Evolutionary conservation across 2,888 invertebrate genomes (phyloP), one percentile per base, ranked within the genome.

Genomic region (Tuta absoluta): DNA sequence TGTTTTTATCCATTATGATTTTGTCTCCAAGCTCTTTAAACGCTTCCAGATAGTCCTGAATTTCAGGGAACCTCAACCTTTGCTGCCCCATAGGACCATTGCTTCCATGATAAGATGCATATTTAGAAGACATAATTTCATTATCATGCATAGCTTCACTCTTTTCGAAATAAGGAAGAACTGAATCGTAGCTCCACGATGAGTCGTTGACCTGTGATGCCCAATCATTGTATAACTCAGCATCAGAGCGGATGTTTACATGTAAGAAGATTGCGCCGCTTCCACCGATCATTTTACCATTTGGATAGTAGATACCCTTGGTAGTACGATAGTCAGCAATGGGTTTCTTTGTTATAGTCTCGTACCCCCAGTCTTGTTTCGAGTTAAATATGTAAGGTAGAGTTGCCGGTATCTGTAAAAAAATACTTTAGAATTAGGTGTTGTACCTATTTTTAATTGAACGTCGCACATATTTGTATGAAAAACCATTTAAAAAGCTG

Each of bases 101-200:
- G 0, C 74, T 78, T 12, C 87, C 86, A 65, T 89, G 87, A 64
- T 74, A 84, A 11, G n/a, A 24, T 3, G 41, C 65, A 28, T 69
- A 67, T 0, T 56, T 8, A 1, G 79, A 75, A 0, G 64, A 49
- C 0, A 72, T 37, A 4, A 79, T 66, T 1, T 63, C 21, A 2
- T 65, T 37, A 19, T 78, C 77, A 3, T 72, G 65, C 8, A 79
- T 57, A 24, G 88, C 85, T 76, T 93, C 87, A 4, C 88, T 86
- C 67, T 92, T 93, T 1, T 85, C 85, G 38, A 90, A 89, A 68
- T 90, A 93, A 1, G 85, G 79, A 0, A 85, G 70, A 0, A 92
- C 85, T 8, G 90, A 85, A 0, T 89, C 73, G 82, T 92, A 93
- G n/a, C 84, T 85, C 93, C 93, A 93, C 0, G 90, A 85, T 0